Conservation (phyloP, 2,888 invertebrate species). For the Blastobasis lacticolella region DNA sequence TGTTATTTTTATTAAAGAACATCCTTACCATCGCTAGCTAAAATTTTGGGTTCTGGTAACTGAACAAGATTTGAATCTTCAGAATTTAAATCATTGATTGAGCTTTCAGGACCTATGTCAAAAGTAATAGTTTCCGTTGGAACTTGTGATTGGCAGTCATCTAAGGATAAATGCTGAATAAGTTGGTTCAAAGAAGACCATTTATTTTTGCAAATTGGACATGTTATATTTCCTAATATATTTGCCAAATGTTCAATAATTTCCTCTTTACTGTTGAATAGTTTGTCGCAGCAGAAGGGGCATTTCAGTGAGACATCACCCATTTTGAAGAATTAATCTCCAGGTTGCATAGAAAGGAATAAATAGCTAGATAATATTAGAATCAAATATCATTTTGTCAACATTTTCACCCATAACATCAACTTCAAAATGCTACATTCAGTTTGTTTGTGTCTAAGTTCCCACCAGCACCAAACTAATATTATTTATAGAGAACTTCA, state of each 20-base stretch:
- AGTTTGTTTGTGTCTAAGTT: slow-evolving; percentile 48
- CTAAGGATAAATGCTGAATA: slow-evolving; percentile 71
- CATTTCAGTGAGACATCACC: slow-evolving; percentile 68
- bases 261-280: slow-evolving; percentile 73
- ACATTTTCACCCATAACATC: slow-evolving; percentile 14
- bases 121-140: too few species aligned
- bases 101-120: slow-evolving; percentile 7
- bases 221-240: slow-evolving; percentile 63
- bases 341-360: background rate
- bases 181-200: slow-evolving; percentile 70
- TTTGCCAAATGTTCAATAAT: slow-evolving; percentile 70
- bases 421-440: slow-evolving; percentile 32
- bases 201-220: slow-evolving; percentile 74
- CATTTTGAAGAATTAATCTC: slow-evolving; percentile 43
- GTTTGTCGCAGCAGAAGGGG: slow-evolving; percentile 78
- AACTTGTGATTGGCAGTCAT: slow-evolving; percentile 30
- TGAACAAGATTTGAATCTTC: slow-evolving; percentile 2
- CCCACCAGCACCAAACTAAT: slow-evolving; percentile 42
- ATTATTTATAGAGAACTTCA: slow-evolving; percentile 63
- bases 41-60: background rate
- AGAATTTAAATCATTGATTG: slow-evolving; percentile 1
- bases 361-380: slow-evolving; percentile 36
- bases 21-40: background rate
- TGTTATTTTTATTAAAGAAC: too few species aligned
- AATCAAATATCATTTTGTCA: slow-evolving; percentile 33